Evolutionary conservation across 2,797 vertebrate genomes (phyloP).

Genomic region (Gouania willdenowi): DNA sequence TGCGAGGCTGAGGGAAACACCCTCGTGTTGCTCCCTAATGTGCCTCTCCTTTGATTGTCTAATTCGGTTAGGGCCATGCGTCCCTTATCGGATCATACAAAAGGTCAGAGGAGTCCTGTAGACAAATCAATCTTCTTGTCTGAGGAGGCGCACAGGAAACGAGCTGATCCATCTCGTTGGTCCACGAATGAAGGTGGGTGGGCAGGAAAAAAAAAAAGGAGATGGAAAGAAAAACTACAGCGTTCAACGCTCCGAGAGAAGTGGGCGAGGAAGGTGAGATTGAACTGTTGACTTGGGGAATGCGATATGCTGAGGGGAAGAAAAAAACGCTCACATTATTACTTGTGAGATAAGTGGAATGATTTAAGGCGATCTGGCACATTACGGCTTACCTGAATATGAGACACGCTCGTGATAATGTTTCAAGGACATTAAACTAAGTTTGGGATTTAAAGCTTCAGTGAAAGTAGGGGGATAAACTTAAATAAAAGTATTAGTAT

Average conservation of each 20-base stretch:
- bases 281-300: slow-evolving; percentile 68
- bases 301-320: slow-evolving; percentile 49
- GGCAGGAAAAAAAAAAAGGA: slow-evolving; percentile 14
- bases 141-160: slow-evolving; percentile 65
- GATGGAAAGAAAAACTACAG: slow-evolving; percentile 48
- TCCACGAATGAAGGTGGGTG: slow-evolving; percentile 54
- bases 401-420: not conserved
- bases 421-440: not conserved
- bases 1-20: slow-evolving; percentile 67
- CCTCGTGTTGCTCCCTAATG: slow-evolving; percentile 75
- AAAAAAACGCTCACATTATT: slow-evolving; percentile 45
- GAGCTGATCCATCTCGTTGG: slow-evolving; percentile 76
- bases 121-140: slow-evolving; percentile 77
- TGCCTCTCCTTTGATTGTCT: slow-evolving; percentile 81
- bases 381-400: slow-evolving; percentile 2
- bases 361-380: slow-evolving; percentile 19
- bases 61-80: slow-evolving; percentile 82
- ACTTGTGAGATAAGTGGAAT: slow-evolving; percentile 29
- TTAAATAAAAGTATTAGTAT: too few species aligned
- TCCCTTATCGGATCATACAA: slow-evolving; percentile 84
- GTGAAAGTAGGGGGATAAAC: slow-evolving; percentile 41
- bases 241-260: slow-evolving; percentile 53
- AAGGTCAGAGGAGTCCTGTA: slow-evolving; percentile 84
- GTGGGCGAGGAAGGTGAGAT: slow-evolving; percentile 58
- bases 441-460: slow-evolving; percentile 1